phyloP scores from a whole-genome alignment of 2,797 vertebrate species.

The Eulemur rubriventer region DNA sequence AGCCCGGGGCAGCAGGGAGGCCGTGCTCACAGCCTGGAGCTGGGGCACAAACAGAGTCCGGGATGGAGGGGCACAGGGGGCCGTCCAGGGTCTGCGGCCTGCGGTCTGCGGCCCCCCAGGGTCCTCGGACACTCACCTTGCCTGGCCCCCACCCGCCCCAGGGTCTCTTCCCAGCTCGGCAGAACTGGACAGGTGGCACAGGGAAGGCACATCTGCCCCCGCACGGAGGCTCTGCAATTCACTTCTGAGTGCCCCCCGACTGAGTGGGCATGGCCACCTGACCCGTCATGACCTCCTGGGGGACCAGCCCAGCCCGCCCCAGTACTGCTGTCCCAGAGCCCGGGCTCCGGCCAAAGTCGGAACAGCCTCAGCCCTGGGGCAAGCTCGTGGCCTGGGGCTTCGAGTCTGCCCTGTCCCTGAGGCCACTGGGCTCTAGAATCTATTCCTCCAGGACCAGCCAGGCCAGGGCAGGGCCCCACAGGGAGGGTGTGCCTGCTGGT shows the following conservation, averaged over 20 bases:
- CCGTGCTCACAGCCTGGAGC: background rate
- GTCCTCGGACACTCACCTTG: background rate
- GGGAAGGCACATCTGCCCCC: fast-evolving
- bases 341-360: background rate
- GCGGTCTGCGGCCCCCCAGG: too few relatives aligned
- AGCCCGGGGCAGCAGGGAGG: background rate
- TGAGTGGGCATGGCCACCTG: fast-evolving
- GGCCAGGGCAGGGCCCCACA: background rate
- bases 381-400: fast-evolving
- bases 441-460: too few relatives aligned
- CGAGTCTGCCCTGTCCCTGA: fast-evolving
- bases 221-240: background rate
- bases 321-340: background rate
- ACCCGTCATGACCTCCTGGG: background rate
- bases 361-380: background rate
- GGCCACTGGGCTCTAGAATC: background rate
- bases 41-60: background rate
- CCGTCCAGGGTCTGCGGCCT: too few relatives aligned
- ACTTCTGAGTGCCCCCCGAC: background rate
- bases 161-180: background rate
- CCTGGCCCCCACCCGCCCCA: background rate
- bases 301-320: fast-evolving
- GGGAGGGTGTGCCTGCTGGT: fast-evolving
- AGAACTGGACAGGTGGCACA: background rate
- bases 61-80: fast-evolving